A percentile compares a stretch with the other conserved stretches of the same genome.
These are phyloP conservation scores for Diarsia brunnea DNA, from an alignment of 2,888 invertebrate genomes.

Conservation along the genomic window DNA sequence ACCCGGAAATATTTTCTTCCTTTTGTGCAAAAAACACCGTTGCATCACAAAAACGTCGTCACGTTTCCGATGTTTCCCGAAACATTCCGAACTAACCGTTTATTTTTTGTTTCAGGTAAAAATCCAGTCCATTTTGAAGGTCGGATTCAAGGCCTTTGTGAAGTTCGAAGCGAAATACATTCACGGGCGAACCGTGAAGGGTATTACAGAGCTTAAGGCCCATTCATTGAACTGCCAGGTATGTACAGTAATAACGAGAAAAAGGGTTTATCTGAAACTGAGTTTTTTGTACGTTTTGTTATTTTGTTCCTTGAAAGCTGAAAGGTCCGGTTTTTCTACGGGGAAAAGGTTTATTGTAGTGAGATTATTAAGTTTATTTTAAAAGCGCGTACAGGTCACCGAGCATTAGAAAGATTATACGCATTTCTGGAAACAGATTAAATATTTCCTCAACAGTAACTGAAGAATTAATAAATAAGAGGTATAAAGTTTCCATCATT, in stretches of 20 bases:
- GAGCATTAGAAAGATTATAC: background rate
- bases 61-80: background rate
- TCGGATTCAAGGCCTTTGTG: conserved; percentile 3
- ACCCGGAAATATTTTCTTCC: background rate
- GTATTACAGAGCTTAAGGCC: conserved; percentile 24
- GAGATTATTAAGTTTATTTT: background rate
- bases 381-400: background rate
- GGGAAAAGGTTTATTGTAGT: background rate
- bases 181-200: conserved; percentile 12
- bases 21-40: background rate
- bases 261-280: conserved; percentile 7
- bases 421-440: background rate
- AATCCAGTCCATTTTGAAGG: conserved; percentile 13
- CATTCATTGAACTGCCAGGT: conserved; percentile 22
- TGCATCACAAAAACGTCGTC: background rate
- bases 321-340: background rate
- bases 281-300: conserved; percentile 7
- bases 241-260: conserved; percentile 30
- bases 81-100: conserved; percentile 8
- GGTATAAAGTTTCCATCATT: no score
- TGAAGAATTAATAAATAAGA: background rate
- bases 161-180: conserved; percentile 39
- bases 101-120: conserved; percentile 60
- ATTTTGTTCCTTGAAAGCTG: conserved; percentile 10
- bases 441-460: background rate